Evolutionary conservation across 2,797 vertebrate genomes (phyloP), one percentile per base, ranked within the genome.

Genomic region (Sebastes itinus): DNA sequence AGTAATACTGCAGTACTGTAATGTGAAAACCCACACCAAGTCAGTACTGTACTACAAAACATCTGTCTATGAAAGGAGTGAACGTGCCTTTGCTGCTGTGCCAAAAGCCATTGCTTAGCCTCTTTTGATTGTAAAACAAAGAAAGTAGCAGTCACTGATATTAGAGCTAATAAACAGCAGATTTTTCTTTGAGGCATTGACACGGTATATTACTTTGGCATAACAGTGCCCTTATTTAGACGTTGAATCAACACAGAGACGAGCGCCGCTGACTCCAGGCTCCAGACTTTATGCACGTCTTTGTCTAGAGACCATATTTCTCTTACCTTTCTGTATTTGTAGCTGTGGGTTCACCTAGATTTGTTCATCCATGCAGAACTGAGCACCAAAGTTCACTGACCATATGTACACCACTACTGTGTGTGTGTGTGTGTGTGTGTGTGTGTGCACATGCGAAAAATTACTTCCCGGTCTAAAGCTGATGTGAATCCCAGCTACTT

Each of bases 61-160:
- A 92, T 88, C 89, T 92, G 90, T 89, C 78, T 78, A 67, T 77
- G 82, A 84, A 84, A 83, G 67, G 75, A 82, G 67, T 23, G 81
- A 79, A 80, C 13, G 20, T 58, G 77, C 66, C 72, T 91, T 90
- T 87, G 65, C 85, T 81, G 74, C 72, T 22, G 55, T 89, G 92
- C 90, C 92, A 94, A 87, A 88, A 91, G 38, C 58, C 77, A 80
- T 89, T 78, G 55, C 81, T 80, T 69, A 22, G 61, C 64, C 69
- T 69, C 23, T 70, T 92, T 92, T 92, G 85, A 89, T 87, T 88
- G 64, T 68, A 83, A 85, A 78, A 86, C 71, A 84, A 87, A 91
- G 71, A 82, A 82, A 85, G 80, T 69, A 56, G 61, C 63, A 78
- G 59, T 55, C 75, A 77, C 27, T 71, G 70, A 90, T 87, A 87